Percentiles rank a stretch among this genome's conserved stretches.
Conservation (phyloP, 2,888 invertebrate genomes). For the Pollenia griseotomentosa region DNA sequence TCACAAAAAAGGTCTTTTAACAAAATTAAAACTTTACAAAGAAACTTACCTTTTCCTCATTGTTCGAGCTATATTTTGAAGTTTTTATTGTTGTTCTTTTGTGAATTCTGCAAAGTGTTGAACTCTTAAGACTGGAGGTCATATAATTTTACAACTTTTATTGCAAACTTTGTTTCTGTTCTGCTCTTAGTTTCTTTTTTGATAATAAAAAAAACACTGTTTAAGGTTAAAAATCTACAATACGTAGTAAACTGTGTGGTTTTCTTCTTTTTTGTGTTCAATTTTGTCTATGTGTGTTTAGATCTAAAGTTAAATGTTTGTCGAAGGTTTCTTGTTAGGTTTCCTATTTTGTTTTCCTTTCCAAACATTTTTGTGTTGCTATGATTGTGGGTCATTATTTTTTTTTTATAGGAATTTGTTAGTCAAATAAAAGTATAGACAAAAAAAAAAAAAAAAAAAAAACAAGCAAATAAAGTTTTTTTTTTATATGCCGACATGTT, state of each 20-base stretch:
- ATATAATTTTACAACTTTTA: conserved; percentile 37
- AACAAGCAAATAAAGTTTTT: background rate
- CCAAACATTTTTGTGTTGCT: background rate
- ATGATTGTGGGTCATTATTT: conserved; percentile 30
- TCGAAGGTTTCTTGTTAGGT: conserved; percentile 38
- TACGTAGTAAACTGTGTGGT: conserved; percentile 33
- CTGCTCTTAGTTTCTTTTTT: conserved; percentile 15
- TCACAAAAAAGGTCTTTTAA: background rate
- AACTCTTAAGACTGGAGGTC: conserved; percentile 41
- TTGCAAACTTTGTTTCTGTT: background rate
- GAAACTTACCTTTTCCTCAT: background rate
- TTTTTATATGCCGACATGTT: conserved; percentile 46
- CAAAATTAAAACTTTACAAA: background rate
- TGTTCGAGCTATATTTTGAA: background rate
- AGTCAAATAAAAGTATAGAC: background rate
- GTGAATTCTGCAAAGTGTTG: conserved; percentile 4
- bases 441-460: conserved; percentile 20
- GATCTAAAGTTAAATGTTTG: conserved; percentile 44
- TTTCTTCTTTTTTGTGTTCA: background rate
- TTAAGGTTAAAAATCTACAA: conserved; percentile 46
- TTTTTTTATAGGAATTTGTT: background rate
- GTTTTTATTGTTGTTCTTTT: background rate
- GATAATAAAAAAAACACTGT: conserved; percentile 18
- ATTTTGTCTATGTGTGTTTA: background rate
- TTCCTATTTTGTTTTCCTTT: background rate